A percentile compares a stretch with the other conserved stretches of the same genome.
These are phyloP conservation scores for Onychomys leucogaster DNA, from an alignment of 2,797 vertebrate species.

Conservation along the genomic window DNA sequence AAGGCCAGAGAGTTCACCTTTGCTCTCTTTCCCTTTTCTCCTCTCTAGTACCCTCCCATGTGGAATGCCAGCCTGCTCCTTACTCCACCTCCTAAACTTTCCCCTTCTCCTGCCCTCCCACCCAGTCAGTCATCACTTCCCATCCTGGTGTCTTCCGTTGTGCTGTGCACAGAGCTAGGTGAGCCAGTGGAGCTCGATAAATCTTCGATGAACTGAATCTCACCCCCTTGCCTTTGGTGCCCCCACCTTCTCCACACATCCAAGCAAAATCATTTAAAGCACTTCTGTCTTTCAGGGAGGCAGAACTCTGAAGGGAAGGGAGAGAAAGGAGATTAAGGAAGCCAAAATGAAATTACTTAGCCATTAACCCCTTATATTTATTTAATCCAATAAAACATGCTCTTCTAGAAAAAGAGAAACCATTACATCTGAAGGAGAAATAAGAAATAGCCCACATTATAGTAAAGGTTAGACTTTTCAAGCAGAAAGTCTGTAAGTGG, in stretches of 20 bases:
- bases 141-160: background rate
- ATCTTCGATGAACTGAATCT: slow-evolving; percentile 54
- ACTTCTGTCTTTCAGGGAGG: slow-evolving; percentile 50
- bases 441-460: slow-evolving; percentile 60
- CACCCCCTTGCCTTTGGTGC: background rate
- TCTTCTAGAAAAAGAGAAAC: slow-evolving; percentile 57
- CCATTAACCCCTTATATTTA: slow-evolving; percentile 67
- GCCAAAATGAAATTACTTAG: slow-evolving; percentile 65
- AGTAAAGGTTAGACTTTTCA: slow-evolving; percentile 68
- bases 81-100: slow-evolving; percentile 23
- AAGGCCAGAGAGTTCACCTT: background rate
- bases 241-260: slow-evolving; percentile 17
- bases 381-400: slow-evolving; percentile 69
- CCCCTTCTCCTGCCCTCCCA: background rate
- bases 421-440: slow-evolving; percentile 60
- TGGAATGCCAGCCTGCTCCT: background rate
- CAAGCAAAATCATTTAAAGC: slow-evolving; percentile 60
- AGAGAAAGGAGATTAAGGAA: slow-evolving; percentile 69
- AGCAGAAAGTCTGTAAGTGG: slow-evolving; percentile 59
- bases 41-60: background rate
- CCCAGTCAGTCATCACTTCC: slow-evolving; percentile 39
- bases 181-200: slow-evolving; percentile 26
- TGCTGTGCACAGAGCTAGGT: background rate
- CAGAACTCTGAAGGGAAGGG: slow-evolving; percentile 32
- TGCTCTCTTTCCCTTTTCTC: background rate